Conservation (phyloP, 2,888 invertebrate species). For the Aproaerema taeniolella region DNA sequence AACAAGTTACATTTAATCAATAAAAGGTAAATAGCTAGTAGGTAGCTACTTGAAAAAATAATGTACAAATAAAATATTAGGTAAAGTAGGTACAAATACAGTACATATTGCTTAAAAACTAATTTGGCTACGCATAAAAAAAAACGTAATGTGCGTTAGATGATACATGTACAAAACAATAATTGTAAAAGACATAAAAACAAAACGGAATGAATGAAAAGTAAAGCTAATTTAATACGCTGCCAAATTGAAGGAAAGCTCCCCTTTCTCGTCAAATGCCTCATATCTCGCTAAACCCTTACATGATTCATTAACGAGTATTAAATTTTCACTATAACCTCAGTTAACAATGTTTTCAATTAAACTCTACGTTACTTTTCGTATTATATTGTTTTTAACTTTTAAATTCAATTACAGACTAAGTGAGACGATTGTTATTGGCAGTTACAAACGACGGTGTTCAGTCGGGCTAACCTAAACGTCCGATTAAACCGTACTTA, state of each 20-base stretch:
- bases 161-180: conserved; percentile 20
- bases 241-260: conserved; percentile 25
- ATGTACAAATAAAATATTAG: conserved; percentile 3
- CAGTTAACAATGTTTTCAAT: conserved; percentile 64
- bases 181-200: conserved; percentile 16
- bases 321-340: conserved; percentile 72
- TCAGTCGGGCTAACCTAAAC: conserved; percentile 28
- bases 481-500: conserved; percentile 31
- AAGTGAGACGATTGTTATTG: conserved; percentile 67
- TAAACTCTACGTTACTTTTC: conserved; percentile 58
- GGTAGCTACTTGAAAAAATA: conserved; percentile 5
- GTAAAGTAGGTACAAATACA: conserved; percentile 3
- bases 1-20: conserved; percentile 19
- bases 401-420: conserved; percentile 40
- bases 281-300: conserved; percentile 41
- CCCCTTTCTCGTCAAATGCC: conserved; percentile 32
- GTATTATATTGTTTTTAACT: conserved; percentile 44
- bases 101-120: conserved; percentile 2
- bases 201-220: conserved; percentile 31
- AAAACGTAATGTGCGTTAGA: neutral
- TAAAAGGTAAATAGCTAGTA: conserved; percentile 5
- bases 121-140: neutral
- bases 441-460: conserved; percentile 49
- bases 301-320: conserved; percentile 64
- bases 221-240: conserved; percentile 23